A percentile compares a stretch with the other conserved stretches of the same genome.
phyloP scores from a whole-genome alignment of 1,140 invertebrate species.

The Chironomus tepperi region DNA sequence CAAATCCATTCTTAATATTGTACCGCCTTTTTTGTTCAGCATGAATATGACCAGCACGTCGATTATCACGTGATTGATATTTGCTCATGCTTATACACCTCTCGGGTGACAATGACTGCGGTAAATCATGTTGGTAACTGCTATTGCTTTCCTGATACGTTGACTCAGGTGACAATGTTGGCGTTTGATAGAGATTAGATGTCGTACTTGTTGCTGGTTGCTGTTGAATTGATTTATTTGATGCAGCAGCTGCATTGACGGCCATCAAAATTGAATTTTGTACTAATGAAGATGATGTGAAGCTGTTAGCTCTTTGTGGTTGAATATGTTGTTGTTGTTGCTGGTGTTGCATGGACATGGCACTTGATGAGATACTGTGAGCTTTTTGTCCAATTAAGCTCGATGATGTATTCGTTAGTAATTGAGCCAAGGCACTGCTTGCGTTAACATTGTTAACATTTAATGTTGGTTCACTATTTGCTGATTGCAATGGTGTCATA shows the following conservation, averaged over 20 bases:
- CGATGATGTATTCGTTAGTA: conserved; percentile 30
- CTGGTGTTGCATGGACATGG: background rate
- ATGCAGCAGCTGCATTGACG: background rate
- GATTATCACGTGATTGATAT: conserved; percentile 41
- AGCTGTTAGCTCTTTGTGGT: conserved; percentile 12
- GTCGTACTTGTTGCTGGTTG: conserved; percentile 27
- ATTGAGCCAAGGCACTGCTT: conserved; percentile 35
- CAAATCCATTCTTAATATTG: conserved; percentile 97
- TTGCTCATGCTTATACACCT: background rate
- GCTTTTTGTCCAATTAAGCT: background rate
- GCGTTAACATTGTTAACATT: conserved; percentile 26
- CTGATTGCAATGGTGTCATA: conserved; percentile 32
- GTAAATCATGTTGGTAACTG: background rate
- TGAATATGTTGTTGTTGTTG: background rate
- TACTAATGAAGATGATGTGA: conserved; percentile 16
- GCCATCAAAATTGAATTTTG: conserved; percentile 10
- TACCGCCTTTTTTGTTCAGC: conserved; percentile 96
- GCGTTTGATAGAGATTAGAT: conserved; percentile 29
- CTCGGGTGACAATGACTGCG: background rate
- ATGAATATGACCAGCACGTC: conserved; percentile 83
- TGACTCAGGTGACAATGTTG: conserved; percentile 42
- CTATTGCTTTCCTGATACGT: conserved; percentile 33
- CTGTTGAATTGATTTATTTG: background rate
- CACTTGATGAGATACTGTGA: conserved; percentile 18
- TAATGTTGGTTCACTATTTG: conserved; percentile 40